Base-by-base conservation (phyloP, 2,888 invertebrate genomes). In the Stenodera caucasica region DNA sequence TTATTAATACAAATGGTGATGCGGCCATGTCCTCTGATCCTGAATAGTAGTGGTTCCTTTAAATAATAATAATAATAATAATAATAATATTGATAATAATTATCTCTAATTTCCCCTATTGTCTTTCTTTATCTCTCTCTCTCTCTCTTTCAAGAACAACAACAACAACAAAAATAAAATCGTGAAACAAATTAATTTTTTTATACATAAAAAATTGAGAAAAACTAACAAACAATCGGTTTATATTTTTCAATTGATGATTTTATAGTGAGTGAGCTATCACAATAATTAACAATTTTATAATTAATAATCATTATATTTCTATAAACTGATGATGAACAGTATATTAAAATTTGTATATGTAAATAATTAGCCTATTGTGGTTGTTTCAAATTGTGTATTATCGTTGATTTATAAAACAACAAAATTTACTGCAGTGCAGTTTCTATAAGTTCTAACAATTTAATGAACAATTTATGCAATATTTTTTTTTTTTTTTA, bases 1-100 rank as follows among this genome's bases (percentile, higher is more conserved):
- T 89, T 73, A 86, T 88, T 63, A 82, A 87, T 68, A 83, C 87
- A 69, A 90, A 90, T 78, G 89, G 89, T 64, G 89, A 88, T 72
- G 84, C 82, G 45, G 84, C 80, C 55, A 80, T 81, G 78, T 77
- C 79, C 29, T 79, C 79, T 45, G 80, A 80, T 68, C 76, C 78
- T 9, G 80, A 80, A 68, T 79, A 76, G 65, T 63, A 61, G 37
- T 61, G 52, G 60, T 55, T 55, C 51, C 59, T 40, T 33, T n/a
- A 15, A 45, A n/a, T n/a, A n/a, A n/a, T n/a, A n/a, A n/a, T n/a
- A n/a, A n/a, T n/a, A n/a, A n/a, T n/a, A n/a, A n/a, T n/a, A n/a
- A n/a, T n/a, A n/a, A n/a, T n/a, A n/a, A n/a, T n/a, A n/a, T n/a
- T n/a, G n/a, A n/a, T n/a, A n/a, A n/a, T n/a, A n/a, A n/a, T n/a